Base-by-base conservation (phyloP, 2,797 vertebrate species). In the Neosilurus mollespiculum region DNA sequence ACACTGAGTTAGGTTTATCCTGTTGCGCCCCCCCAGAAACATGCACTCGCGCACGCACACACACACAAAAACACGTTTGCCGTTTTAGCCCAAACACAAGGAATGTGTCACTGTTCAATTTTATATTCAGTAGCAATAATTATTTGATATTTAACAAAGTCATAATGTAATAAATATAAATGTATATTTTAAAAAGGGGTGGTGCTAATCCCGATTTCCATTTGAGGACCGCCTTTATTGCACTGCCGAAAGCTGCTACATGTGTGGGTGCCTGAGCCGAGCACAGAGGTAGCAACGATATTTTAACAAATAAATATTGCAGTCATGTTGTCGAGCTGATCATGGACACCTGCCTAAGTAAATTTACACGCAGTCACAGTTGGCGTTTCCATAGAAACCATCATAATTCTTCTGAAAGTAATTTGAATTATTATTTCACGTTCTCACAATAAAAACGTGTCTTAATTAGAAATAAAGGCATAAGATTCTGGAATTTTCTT, bases 1-100 rank as follows among this genome's bases (percentile, higher is more conserved):
- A 82, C 86, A 86, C 84, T 83, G 81, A 84, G 72, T 78, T 81
- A 14, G 9, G 58, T 51, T 69, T 51, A 26, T 49, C 49, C 75
- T 22, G 2, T 18, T 12, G 12, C 26, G 2, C 54, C 70, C 77
- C 43, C 26, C 49, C 56, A 34, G n/a, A 8, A 14, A 51, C 34
- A 73, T 70, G 85, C 24, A 75, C 12, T 76, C 80, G 69, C 84
- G 84, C 59, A 86, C 81, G 87, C 87, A 86, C 88, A 88, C 30
- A 65, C 89, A 90, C 91, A 91, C 92, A 34, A 22, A 43, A 22
- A 83, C 24, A 49, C 34, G 10, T 80, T 67, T 11, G 34, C 72
- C 58, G 51, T 76, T 78, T 51, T 26, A 78, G 4, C 76, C 59
- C 76, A 24, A 78, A 65, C 61, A 64, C 15, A 11, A 78, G 59